Evolutionary conservation across 2,113 vertebrate species (phyloP).

Genomic region (Penelope pileata): DNA sequence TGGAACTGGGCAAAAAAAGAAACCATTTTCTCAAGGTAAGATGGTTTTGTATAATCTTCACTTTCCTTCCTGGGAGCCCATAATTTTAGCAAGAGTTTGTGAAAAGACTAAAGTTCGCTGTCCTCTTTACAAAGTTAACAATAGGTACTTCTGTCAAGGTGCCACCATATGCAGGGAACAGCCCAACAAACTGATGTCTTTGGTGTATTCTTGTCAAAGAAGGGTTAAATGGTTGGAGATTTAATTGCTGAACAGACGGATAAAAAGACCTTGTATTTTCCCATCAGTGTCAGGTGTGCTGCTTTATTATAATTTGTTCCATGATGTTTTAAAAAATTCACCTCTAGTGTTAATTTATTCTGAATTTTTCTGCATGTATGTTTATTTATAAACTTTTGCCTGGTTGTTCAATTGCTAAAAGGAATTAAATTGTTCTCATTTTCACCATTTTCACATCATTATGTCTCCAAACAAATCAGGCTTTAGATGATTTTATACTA

Average conservation of each 20-base stretch:
- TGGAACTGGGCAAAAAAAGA: not conserved
- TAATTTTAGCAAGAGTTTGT: not conserved
- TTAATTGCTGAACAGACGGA: not conserved
- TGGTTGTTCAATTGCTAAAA: not conserved
- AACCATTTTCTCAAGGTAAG: not conserved
- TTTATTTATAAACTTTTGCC: conserved; percentile 3
- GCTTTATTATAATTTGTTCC: not conserved
- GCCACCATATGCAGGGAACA: not conserved
- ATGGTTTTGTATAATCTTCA: not conserved
- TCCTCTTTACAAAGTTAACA: not conserved
- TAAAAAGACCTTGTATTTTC: not conserved
- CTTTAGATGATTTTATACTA: not conserved
- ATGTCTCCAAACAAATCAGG: not conserved
- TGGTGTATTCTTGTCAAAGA: not conserved
- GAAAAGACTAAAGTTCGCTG: not conserved
- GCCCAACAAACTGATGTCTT: not conserved
- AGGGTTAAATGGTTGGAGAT: not conserved
- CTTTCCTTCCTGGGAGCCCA: not conserved
- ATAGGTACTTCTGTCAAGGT: not conserved
- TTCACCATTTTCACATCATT: not conserved
- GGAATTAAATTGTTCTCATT: not conserved
- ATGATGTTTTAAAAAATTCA: conserved; percentile 17
- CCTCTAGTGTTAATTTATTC: not conserved
- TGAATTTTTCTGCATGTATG: not conserved
- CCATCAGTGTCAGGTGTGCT: not conserved